Conservation (phyloP, 2,797 vertebrate species). For the Lepidocolaptes lacrymiger region DNA sequence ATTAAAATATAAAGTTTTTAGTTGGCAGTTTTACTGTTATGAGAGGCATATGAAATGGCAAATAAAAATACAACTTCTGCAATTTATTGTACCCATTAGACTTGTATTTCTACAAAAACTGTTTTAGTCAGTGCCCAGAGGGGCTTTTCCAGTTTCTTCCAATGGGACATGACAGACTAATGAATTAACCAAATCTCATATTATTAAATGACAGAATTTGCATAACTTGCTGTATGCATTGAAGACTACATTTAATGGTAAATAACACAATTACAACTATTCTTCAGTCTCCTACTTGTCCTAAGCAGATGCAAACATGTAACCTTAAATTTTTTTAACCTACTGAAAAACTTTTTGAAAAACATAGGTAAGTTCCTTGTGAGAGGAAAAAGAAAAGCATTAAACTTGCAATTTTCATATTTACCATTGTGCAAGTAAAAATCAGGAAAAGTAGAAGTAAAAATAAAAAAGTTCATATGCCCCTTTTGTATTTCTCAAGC, state of each 20-base stretch:
- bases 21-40: neutral
- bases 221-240: neutral
- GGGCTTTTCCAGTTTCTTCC: neutral
- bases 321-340: neutral
- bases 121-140: neutral
- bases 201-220: neutral
- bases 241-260: neutral
- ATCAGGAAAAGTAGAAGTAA: neutral
- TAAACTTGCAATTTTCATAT: neutral
- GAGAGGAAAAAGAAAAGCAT: neutral
- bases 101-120: neutral
- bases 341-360: neutral
- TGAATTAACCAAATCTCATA: neutral
- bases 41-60: neutral
- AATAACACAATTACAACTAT: neutral
- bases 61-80: neutral
- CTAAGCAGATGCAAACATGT: neutral
- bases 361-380: neutral
- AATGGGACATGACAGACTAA: neutral
- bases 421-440: neutral
- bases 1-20: neutral
- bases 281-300: neutral
- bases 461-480: neutral
- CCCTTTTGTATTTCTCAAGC: neutral
- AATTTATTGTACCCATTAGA: neutral